Base-by-base conservation (phyloP, 1,140 invertebrate species). In the Cecropterus lyciades region DNA sequence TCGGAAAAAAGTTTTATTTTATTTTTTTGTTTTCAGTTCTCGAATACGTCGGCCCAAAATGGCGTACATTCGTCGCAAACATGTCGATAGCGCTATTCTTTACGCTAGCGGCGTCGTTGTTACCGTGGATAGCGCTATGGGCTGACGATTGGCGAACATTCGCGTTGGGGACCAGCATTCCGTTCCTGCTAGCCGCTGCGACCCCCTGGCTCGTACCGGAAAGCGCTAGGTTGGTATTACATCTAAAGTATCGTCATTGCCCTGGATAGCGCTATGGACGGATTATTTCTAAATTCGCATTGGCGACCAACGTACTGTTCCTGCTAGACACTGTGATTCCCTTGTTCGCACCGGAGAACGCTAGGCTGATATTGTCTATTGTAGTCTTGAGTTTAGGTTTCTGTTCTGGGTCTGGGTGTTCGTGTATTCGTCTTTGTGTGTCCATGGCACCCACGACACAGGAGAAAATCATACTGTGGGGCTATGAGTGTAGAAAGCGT, bases 81-180 rank as follows among this genome's bases (percentile, higher is more conserved):
- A 97, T 97, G 95, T 97, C 96, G 0, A 97, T 98, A 62, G 97
- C 97, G 0, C 93, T 98, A 10, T 98, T 97, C 93, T 97, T 97
- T 90, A 97, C 97, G 0, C 89, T 96, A 8, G 97, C 96, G 0
- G 94, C 97, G 0, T 95, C 95, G 11, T 70, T 96, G 10, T 77
- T 98, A 45, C 97, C 97, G 0, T 97, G 96, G 96, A 95, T 97
- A 30, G 96, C 97, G 0, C 94, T 96, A 67, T 96, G 88, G 82
- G 84, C 97, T 3, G 94, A 93, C 4, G 94, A 97, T 75, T 98
- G 97, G 97, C 93, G 95, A 72, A 85, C 94, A 71, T 94, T 96
- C 5, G 94, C 95, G 5, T 91, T 97, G 10, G 93, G 93, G 0
- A 97, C 96, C 10, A 96, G 96, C n/a, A 93, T 94, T 0, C 97